Percentiles rank a stretch among this genome's conserved stretches.
These are phyloP conservation scores for Amblyopsis rosae DNA, from an alignment of 2,113 vertebrate genomes.

Conservation along the genomic window DNA sequence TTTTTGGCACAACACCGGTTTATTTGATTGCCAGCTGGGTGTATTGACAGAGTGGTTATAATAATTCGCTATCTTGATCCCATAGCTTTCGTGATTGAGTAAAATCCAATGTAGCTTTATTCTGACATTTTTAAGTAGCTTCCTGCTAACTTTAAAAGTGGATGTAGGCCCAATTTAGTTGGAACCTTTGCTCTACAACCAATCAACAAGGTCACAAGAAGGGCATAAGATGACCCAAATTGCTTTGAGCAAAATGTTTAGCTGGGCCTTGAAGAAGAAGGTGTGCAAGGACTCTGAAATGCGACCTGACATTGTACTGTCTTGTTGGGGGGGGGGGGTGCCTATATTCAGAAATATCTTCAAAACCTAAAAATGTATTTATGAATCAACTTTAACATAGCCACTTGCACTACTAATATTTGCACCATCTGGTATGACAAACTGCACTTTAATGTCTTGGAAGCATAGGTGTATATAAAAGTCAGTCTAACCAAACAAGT, in stretches of 20 bases:
- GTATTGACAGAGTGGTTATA: too few species aligned
- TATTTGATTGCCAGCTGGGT: too few species aligned
- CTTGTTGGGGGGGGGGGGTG: not conserved
- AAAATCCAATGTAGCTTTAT: not conserved
- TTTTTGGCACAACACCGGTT: too few species aligned
- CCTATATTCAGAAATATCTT: too few species aligned
- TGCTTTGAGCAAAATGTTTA: constrained; percentile 21
- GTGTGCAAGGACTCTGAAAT: constrained; percentile 28
- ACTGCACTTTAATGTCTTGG: too few species aligned
- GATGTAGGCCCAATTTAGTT: not conserved
- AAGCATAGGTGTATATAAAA: too few species aligned
- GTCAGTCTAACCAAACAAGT: too few species aligned
- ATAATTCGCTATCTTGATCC: too few species aligned
- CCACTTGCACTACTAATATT: too few species aligned
- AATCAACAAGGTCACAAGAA: constrained; percentile 24
- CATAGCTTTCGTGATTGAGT: constrained; percentile 12
- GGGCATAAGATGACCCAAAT: constrained; percentile 2
- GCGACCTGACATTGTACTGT: constrained; percentile 44
- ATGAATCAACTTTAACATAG: too few species aligned
- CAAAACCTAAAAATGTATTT: too few species aligned
- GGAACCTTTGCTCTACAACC: constrained; percentile 2
- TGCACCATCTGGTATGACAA: too few species aligned
- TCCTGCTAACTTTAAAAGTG: not conserved
- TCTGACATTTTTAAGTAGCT: constrained; percentile 8
- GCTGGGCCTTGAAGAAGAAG: constrained; percentile 28